Evolutionary conservation across 2,113 vertebrate genomes (phyloP), one percentile per base, ranked within the genome.

Genomic region (Cettia cetti): DNA sequence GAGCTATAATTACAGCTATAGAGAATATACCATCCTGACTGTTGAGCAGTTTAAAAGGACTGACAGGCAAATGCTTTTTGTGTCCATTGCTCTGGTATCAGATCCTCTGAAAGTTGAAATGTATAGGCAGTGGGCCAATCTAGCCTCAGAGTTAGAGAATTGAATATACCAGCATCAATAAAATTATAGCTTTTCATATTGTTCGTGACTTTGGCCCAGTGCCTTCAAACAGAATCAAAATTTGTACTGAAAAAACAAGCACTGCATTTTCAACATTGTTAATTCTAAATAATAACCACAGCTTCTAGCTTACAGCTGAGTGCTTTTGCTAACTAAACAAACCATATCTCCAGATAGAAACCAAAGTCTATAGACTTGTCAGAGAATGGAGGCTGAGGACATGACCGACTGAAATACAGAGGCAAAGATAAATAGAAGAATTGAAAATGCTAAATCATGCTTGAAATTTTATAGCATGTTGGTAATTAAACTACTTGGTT

Each of bases 1-100:
- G 96, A 95, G 57, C 71, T 89, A 66, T 81, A 95, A 94, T 90
- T 97, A 94, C 72, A 70, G 74, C 50, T 96, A 84, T 44, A 95
- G 72, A 94, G 68, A 93, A 94, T 59, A 91, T 90, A 91, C 86
- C 49, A 65, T 90, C 81, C 47, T 26, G 24, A 93, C 35, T 66
- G 53, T 63, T 37, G 42, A 94, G 71, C 63, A 92, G 94, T 88
- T 96, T 90, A 91, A 92, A 92, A 89, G 82, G 82, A 92, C 78
- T 90, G 96, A 91, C 75, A 88, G 45, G 45, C 39, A 93, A 92
- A 86, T 86, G n/a, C 45, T 90, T 96, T 96, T 69, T 71, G 27
- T 50, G 68, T 80, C 92, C 85, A 89, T 78, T 94, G 68, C 90
- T 91, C 79, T 76, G 50, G 65, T 61, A 94, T 74, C 79, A 93